Percentiles rank a stretch among this genome's conserved stretches.
These are phyloP conservation scores for Montipora cactus DNA, from an alignment of 64 coral and sea anemone genomes.

Conservation along the genomic window DNA sequence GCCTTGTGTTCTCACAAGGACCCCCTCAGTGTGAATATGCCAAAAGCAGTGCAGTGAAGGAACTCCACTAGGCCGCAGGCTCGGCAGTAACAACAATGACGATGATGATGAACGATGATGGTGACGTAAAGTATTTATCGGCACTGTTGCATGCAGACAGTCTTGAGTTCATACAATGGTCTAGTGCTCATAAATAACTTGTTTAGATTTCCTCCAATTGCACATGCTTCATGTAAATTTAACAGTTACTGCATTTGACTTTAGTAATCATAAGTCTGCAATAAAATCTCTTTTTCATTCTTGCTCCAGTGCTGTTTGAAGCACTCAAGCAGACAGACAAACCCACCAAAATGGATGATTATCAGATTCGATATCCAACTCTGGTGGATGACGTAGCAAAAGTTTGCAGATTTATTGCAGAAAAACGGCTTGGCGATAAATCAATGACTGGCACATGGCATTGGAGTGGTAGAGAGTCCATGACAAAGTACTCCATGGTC, in stretches of 20 bases:
- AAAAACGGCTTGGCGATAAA: conserved; percentile 18
- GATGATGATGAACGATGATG: too few species aligned
- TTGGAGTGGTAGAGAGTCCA: conserved; percentile 77
- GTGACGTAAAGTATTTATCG: too few species aligned
- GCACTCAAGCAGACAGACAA: conserved; percentile 72
- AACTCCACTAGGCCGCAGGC: too few species aligned
- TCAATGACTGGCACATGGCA: conserved; percentile 78
- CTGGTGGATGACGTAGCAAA: conserved; percentile 76
- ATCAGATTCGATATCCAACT: conserved; percentile 83
- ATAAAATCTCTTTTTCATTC: not conserved
- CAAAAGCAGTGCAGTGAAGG: too few species aligned
- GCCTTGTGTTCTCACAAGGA: too few species aligned
- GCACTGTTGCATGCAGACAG: too few species aligned
- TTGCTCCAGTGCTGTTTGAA: conserved; percentile 75
- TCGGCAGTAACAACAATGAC: too few species aligned
- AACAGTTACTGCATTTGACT: not conserved
- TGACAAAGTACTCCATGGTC: conserved; percentile 91
- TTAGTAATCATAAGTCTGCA: not conserved
- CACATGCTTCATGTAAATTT: too few species aligned
- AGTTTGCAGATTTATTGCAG: conserved; percentile 66
- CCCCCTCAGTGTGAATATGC: too few species aligned
- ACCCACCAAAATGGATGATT: conserved; percentile 70
- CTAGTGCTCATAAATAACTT: too few species aligned
- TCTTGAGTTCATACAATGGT: too few species aligned
- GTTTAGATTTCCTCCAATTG: too few species aligned